Evolutionary conservation across 92 coral and sea anemone genomes (phyloP), one percentile per base, ranked within the genome.

Genomic region (Phymanthus crucifer): DNA sequence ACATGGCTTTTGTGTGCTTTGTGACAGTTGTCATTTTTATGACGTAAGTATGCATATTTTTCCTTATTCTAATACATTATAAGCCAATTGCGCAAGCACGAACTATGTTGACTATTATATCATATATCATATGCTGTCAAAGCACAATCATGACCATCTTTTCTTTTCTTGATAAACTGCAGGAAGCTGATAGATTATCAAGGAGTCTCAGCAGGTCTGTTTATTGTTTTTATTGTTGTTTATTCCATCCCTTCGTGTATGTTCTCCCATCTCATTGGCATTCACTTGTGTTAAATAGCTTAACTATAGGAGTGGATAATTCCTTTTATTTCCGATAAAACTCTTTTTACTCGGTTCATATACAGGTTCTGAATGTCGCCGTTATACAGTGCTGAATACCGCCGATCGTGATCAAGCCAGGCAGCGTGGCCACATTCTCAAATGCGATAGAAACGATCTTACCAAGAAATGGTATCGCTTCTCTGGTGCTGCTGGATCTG

Each of bases 391-490:
- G 5, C 64, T 54, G 1, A 54, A 54, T 23, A 5, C 27, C 1
- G 64, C 64, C 6, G 64, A 54, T 19, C 64, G 64, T 3, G 64
- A 27, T 11, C 34, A 27, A 61, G 26, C 34, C 7, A 4, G 17
- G 34, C 35, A 13, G 2, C 12, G 68, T 6, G 35, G 35, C 1
- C 33, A 12, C 9, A 19, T 24, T 27, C 68, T 52, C 14, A 76
- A 76, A 57, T 76, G 80, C 34, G 80, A 76, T 47, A 76, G 23
- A n/a, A 76, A 76, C 64, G 70, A 76, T 38, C 27, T 76, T 7
- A 47, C 47, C n/a, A 61, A 77, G 57, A 78, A 77, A 40, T 87
- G 90, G 90, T 87, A 87, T 48, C 83, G 90, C 54, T 82, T 87
- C 29, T 70, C 80, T 36, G 87, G 87, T 16, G 87, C 79, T 26